Evolutionary conservation across 2,113 vertebrate genomes (phyloP).

Genomic region (Orycteropus afer): DNA sequence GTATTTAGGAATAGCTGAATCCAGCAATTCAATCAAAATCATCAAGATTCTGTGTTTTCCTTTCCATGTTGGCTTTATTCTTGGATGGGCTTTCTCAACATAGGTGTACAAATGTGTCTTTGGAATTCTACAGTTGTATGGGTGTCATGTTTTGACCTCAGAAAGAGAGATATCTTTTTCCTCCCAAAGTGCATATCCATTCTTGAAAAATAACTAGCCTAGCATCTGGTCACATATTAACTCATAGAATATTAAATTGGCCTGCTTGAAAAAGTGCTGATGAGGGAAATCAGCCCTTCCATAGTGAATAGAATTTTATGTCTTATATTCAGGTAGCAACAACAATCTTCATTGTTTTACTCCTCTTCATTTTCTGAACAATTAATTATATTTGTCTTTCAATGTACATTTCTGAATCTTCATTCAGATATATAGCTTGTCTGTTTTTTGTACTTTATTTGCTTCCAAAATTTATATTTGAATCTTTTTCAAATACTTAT

Average conservation of each 20-base stretch:
- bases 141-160: background rate
- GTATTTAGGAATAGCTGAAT: background rate
- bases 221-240: background rate
- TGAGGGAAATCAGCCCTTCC: background rate
- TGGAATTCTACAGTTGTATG: background rate
- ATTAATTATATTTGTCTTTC: background rate
- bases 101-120: background rate
- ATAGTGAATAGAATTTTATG: background rate
- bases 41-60: background rate
- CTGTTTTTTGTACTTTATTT: background rate
- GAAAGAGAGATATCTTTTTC: background rate
- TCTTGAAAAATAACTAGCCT: background rate
- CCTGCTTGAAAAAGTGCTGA: background rate
- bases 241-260: background rate
- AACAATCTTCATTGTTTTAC: background rate
- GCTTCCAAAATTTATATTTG: background rate
- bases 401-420: background rate
- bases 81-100: background rate
- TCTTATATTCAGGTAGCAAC: background rate
- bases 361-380: background rate
- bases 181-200: background rate
- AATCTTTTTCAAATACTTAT: background rate
- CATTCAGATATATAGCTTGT: background rate
- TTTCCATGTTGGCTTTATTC: background rate
- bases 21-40: background rate